Evolutionary conservation across 53 echinoderm and acorn worm genomes (phyloP).

Genomic region (Holothuria scabra): DNA sequence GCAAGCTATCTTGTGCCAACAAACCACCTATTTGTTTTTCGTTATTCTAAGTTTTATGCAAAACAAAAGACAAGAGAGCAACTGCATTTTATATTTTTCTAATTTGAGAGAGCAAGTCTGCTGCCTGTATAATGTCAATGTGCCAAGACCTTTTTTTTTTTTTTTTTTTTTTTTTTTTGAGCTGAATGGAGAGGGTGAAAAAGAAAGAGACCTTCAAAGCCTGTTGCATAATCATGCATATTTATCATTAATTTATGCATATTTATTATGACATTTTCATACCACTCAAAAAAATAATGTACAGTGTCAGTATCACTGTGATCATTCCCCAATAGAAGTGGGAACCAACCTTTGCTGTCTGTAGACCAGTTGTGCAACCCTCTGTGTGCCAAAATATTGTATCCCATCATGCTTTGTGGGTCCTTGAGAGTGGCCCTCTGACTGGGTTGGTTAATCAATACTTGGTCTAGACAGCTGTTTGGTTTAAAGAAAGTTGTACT

Average conservation of each 20-base stretch:
- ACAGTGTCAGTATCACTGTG: too few species aligned
- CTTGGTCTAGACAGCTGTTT: too few species aligned
- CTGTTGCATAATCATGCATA: not conserved
- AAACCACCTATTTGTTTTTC: not conserved
- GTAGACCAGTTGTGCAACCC: too few species aligned
- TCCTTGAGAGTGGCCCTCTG: too few species aligned
- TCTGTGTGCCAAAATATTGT: too few species aligned
- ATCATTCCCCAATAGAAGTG: too few species aligned
- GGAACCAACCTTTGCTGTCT: too few species aligned
- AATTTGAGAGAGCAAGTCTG: not conserved
- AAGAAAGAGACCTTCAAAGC: not conserved
- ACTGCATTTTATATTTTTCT: conserved; percentile 16
- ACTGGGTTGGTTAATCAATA: too few species aligned
- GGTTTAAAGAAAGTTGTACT: too few species aligned
- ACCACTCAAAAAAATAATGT: too few species aligned
- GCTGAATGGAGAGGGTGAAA: not conserved
- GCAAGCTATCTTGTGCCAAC: not conserved
- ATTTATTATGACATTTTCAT: not conserved
- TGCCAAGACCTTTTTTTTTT: conserved; percentile 13
- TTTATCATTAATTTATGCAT: conserved; percentile 6
- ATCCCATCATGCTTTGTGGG: too few species aligned
- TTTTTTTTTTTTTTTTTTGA: conserved; percentile 11
- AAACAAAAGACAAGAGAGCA: conserved; percentile 19
- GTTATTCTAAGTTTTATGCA: conserved; percentile 1
- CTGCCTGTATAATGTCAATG: conserved; percentile 41